Evolutionary conservation across 2,888 invertebrate genomes (phyloP).

Genomic region (Stictocephala bisonia): DNA sequence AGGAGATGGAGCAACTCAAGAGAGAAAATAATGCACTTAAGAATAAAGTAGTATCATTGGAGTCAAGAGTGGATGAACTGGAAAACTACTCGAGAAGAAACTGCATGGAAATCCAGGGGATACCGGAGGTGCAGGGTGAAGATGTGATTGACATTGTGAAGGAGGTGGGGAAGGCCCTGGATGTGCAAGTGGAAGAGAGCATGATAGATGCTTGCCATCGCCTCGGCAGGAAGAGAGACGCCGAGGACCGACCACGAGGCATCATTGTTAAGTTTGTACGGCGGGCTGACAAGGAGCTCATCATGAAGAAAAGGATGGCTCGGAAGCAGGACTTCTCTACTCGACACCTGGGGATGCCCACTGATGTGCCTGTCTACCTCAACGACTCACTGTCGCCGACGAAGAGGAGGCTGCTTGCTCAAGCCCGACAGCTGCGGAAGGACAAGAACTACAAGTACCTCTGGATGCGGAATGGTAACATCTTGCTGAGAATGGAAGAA

Average conservation of each 20-base stretch:
- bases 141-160: neutral
- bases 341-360: neutral
- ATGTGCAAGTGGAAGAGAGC: neutral
- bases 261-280: slow-evolving; percentile 15
- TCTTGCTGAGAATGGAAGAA: slow-evolving; percentile 31
- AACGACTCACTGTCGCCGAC: slow-evolving; percentile 20
- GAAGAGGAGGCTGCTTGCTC: neutral
- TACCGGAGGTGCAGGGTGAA: neutral
- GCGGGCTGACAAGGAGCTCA: neutral
- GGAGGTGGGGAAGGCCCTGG: neutral
- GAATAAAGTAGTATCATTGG: too few relatives aligned
- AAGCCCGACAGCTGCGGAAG: slow-evolving; percentile 12
- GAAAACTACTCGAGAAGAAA: neutral
- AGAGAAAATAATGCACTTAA: too few relatives aligned
- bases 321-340: slow-evolving; percentile 11
- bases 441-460: slow-evolving; percentile 26
- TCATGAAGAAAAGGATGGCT: neutral
- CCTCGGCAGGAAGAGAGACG: neutral
- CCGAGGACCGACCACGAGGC: neutral
- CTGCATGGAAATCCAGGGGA: neutral
- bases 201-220: neutral
- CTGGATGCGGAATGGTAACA: slow-evolving; percentile 24
- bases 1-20: too few relatives aligned
- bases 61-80: neutral
- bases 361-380: slow-evolving; percentile 3